A percentile compares a stretch with the other conserved stretches of the same genome.
phyloP scores from a whole-genome alignment of 2,113 vertebrate species.

The Scophthalmus maximus region DNA sequence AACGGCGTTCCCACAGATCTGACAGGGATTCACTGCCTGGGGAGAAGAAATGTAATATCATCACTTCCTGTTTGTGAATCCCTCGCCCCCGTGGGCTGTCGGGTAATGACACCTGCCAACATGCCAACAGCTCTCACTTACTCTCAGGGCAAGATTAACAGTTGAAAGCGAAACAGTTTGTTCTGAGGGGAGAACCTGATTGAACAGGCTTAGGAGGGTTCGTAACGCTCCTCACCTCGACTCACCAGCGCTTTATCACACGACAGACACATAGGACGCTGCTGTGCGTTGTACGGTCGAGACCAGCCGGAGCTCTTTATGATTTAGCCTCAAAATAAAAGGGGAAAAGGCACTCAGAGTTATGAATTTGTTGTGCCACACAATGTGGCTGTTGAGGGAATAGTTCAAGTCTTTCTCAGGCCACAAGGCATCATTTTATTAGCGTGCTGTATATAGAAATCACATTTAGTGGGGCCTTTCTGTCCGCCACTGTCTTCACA shows the following conservation, averaged over 20 bases:
- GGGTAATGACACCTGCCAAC: slow-evolving; percentile 75
- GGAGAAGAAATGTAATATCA: slow-evolving; percentile 56
- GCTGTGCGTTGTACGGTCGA: not conserved
- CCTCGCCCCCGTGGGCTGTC: slow-evolving; percentile 40
- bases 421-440: slow-evolving; percentile 56
- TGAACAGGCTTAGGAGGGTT: slow-evolving; percentile 47
- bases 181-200: slow-evolving; percentile 53
- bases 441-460: slow-evolving; percentile 36
- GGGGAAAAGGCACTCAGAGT: slow-evolving; percentile 12
- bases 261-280: not conserved
- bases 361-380: slow-evolving; percentile 43
- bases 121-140: slow-evolving; percentile 49
- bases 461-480: slow-evolving; percentile 36
- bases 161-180: slow-evolving; percentile 57
- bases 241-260: slow-evolving; percentile 24
- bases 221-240: slow-evolving; percentile 28
- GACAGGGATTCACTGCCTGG: slow-evolving; percentile 43
- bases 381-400: slow-evolving; percentile 52
- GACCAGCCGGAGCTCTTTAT: not conserved
- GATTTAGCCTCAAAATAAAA: slow-evolving; percentile 12
- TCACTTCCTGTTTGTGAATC: slow-evolving; percentile 69
- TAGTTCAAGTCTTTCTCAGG: slow-evolving; percentile 45
- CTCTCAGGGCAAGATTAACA: slow-evolving; percentile 70
- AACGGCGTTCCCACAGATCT: slow-evolving; percentile 31
- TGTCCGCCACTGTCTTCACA: slow-evolving; percentile 59